These are phyloP conservation scores for Phaethornis superciliosus DNA, from an alignment of 2,113 vertebrate species.

Conservation along the genomic window DNA sequence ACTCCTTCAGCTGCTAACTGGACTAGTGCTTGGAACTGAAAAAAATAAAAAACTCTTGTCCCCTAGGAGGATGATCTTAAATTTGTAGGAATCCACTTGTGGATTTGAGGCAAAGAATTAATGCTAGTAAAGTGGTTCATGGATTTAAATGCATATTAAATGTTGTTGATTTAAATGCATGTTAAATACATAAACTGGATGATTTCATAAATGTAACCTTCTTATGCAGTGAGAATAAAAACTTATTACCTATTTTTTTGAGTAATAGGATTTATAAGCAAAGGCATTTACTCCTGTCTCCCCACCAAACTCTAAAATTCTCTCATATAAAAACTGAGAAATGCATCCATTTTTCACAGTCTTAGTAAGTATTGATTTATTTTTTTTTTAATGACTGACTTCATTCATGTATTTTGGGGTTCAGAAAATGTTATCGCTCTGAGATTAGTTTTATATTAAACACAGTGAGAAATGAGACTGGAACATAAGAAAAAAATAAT, in stretches of 20 bases:
- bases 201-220: not conserved
- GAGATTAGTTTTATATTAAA: constrained; percentile 7
- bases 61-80: not conserved
- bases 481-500: not conserved
- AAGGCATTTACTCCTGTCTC: not conserved
- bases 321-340: not conserved
- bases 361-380: too few species aligned
- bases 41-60: not conserved
- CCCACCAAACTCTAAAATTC: not conserved
- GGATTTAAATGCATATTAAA: not conserved
- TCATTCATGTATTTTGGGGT: not conserved
- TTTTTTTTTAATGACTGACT: not conserved
- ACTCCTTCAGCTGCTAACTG: not conserved
- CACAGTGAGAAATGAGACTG: not conserved
- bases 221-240: not conserved
- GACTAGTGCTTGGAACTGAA: not conserved
- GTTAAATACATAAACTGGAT: not conserved
- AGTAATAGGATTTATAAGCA: not conserved
- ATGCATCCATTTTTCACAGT: not conserved
- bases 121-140: not conserved
- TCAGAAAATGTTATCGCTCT: not conserved
- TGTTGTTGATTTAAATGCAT: not conserved
- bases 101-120: not conserved
- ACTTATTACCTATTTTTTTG: not conserved
- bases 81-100: not conserved